phyloP scores from a whole-genome alignment of 2,888 invertebrate species.

The Lydus trimaculatus region DNA sequence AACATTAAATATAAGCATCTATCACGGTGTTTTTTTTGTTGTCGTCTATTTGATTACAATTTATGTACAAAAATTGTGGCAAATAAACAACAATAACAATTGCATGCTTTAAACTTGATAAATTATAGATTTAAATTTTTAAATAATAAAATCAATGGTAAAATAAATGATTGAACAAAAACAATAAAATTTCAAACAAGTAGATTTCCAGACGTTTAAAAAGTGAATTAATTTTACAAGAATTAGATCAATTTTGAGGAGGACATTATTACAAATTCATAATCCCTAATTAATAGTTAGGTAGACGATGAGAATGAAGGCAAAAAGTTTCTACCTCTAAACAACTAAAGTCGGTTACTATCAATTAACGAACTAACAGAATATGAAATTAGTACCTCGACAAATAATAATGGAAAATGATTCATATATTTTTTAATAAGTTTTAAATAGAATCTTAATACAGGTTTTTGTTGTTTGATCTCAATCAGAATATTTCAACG shows the following conservation, averaged over 20 bases:
- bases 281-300: not conserved
- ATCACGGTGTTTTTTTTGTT: not conserved
- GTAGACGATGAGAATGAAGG: not conserved
- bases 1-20: not conserved
- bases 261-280: not conserved
- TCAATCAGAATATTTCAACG: too few species aligned
- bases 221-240: not conserved
- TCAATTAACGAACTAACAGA: not conserved
- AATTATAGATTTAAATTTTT: not conserved
- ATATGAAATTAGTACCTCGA: not conserved
- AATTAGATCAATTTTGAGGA: not conserved
- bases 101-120: too few species aligned
- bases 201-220: not conserved
- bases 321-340: not conserved
- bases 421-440: too few species aligned
- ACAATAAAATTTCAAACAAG: not conserved
- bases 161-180: not conserved
- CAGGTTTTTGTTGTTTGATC: too few species aligned
- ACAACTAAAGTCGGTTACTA: not conserved
- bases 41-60: too few species aligned
- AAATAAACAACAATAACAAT: too few species aligned
- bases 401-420: not conserved
- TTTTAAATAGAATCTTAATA: not conserved
- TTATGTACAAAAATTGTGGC: too few species aligned
- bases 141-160: constrained; percentile 6